Conservation (phyloP, 2,113 vertebrate species). For the Cynocephalus volans region DNA sequence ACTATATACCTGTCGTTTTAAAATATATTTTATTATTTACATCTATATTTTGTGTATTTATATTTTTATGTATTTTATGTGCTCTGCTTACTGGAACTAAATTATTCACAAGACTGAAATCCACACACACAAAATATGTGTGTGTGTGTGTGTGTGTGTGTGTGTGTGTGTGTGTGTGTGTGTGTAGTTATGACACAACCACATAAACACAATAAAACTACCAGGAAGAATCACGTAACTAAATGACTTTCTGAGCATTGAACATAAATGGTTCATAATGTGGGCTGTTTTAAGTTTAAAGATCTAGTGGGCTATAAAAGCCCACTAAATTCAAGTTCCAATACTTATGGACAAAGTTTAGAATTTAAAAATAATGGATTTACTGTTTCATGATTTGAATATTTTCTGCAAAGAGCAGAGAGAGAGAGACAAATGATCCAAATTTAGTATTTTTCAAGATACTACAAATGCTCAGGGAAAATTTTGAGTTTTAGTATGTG, state of each 20-base stretch:
- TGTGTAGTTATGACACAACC: not conserved
- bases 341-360: slow-evolving; percentile 7
- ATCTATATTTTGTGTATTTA: not conserved
- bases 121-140: too few species aligned
- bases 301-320: slow-evolving; percentile 25
- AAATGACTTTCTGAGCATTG: slow-evolving; percentile 25
- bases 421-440: not conserved
- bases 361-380: slow-evolving; percentile 57
- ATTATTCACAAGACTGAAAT: slow-evolving; percentile 25
- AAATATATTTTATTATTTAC: not conserved
- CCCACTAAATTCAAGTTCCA: slow-evolving; percentile 14
- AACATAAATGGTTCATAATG: not conserved
- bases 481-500: not conserved
- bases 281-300: not conserved
- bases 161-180: not conserved
- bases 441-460: not conserved
- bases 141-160: not conserved
- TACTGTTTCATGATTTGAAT: not conserved
- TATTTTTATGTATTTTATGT: not conserved
- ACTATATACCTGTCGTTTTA: not conserved
- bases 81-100: not conserved
- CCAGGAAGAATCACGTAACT: not conserved
- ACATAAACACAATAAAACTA: not conserved
- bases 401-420: not conserved
- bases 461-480: not conserved